phyloP scores from a whole-genome alignment of 92 coral and sea anemone species.

The Palythoa caribaeorum region DNA sequence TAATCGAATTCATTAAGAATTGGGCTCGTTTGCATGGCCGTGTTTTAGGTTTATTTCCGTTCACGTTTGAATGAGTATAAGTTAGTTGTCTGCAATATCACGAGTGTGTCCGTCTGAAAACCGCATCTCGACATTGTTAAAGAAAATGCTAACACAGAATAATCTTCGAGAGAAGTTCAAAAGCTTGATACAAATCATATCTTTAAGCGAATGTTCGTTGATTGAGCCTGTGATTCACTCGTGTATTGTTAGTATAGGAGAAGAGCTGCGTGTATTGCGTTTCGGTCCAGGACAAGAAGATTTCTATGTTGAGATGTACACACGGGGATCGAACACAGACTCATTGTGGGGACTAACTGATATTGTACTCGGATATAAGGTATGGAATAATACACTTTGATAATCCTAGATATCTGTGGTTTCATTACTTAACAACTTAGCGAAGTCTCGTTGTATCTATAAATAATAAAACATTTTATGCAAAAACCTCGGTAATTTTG shows the following conservation, averaged over 20 bases:
- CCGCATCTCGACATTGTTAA: not conserved
- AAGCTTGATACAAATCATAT: constrained; percentile 16
- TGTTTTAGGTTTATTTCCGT: not conserved
- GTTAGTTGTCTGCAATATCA: too few relatives aligned
- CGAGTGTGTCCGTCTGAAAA: not conserved
- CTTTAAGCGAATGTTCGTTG: constrained; percentile 11
- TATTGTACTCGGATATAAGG: constrained; percentile 42
- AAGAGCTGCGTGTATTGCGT: constrained; percentile 27
- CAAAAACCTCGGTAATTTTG: not conserved
- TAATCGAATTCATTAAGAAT: too few relatives aligned
- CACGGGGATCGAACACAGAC: not conserved
- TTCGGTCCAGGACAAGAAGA: constrained; percentile 40
- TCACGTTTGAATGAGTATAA: not conserved
- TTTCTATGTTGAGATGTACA: constrained; percentile 39
- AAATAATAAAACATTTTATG: too few relatives aligned
- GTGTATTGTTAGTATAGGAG: constrained; percentile 37
- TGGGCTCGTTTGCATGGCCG: not conserved
- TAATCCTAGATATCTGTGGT: too few relatives aligned
- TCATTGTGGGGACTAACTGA: constrained; percentile 36
- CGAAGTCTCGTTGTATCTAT: too few relatives aligned
- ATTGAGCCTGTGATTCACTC: constrained; percentile 32
- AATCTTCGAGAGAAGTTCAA: constrained; percentile 31
- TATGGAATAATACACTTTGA: not conserved
- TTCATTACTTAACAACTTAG: too few relatives aligned
- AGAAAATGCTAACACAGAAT: not conserved